phyloP scores from a whole-genome alignment of 2,797 vertebrate species.

The Heliangelus exortis region DNA sequence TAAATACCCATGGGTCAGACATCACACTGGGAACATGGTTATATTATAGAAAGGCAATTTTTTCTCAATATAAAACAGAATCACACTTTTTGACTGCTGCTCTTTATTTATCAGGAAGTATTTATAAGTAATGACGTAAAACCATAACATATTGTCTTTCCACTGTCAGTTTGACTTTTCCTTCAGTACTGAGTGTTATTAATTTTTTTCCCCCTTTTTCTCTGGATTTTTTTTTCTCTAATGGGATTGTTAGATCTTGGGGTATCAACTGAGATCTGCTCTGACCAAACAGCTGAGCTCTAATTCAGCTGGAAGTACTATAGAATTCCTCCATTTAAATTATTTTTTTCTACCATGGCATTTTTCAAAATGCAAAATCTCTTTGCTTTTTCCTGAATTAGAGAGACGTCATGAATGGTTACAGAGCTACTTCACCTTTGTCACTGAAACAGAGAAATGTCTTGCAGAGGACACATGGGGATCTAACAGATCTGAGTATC shows the following conservation, averaged over 20 bases:
- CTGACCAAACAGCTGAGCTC: not conserved
- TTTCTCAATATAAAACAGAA: not conserved
- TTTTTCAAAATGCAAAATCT: constrained; percentile 6
- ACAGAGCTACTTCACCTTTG: not conserved
- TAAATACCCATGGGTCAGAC: not conserved
- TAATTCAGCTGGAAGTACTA: not conserved
- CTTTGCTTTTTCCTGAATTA: not conserved
- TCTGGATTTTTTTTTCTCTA: not conserved
- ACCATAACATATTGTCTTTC: not conserved
- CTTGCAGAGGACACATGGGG: not conserved
- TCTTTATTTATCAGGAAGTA: not conserved
- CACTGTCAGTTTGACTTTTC: not conserved
- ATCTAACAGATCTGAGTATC: not conserved
- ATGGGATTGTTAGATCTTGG: not conserved
- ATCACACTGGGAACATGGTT: not conserved
- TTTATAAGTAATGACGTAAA: not conserved
- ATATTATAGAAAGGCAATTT: not conserved
- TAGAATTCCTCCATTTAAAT: not conserved
- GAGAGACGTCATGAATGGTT: not conserved
- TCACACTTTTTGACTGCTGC: not conserved
- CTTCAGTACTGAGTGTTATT: not conserved
- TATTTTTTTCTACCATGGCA: not conserved
- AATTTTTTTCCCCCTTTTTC: not conserved
- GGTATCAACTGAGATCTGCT: not conserved
- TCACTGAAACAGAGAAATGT: not conserved